Base-by-base conservation (phyloP, 2,113 vertebrate genomes). In the Psilopsiagon aymara region DNA sequence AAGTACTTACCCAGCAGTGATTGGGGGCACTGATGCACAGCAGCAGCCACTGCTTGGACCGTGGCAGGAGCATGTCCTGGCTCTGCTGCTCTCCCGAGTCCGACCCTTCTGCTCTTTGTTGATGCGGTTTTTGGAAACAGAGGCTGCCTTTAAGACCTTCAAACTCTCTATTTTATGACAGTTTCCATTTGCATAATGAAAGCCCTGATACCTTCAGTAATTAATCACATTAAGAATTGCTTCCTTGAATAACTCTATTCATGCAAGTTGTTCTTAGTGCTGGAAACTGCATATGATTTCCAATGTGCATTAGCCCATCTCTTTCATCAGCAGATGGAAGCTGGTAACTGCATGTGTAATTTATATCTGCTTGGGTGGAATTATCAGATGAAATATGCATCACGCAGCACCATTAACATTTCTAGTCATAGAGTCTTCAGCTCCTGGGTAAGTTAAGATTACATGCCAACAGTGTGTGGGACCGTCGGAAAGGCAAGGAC, bases 281-380 rank as follows among this genome's bases (percentile, higher is more conserved):
- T 96, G 80, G 88, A 90, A 96, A 41, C 94, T 44, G 95, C 94
- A 18, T 60, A 39, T 90, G 95, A 92, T 95, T 97, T 96, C 92
- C 84, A 86, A 52, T 35, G 86, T 95, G 92, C 93, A 62, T 90
- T 88, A 96, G 88, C 82, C 95, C 82, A 29, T 81, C 92, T 81
- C 88, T 95, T 96, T 94, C 95, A 96, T 95, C 94, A 95, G 95
- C 95, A 97, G 96, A 96, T 96, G 95, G 96, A 93, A 96, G 95
- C 95, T 88, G 95, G 95, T 92, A 93, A 60, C 92, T 90, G 94
- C 96, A 75, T 95, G 88, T 92, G 95, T 97, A 97, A 97, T 96
- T 97, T 94, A 92, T 96, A 94, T 94, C 97, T 97, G 87, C 94
- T 95, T 92, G 95, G 94, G 84, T 93, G 94, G 94, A 95, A 97